A percentile compares a stretch with the other conserved stretches of the same genome.
These are phyloP conservation scores for Machaerirhynchus nigripectus DNA, from an alignment of 2,113 vertebrate species.

Conservation along the genomic window DNA sequence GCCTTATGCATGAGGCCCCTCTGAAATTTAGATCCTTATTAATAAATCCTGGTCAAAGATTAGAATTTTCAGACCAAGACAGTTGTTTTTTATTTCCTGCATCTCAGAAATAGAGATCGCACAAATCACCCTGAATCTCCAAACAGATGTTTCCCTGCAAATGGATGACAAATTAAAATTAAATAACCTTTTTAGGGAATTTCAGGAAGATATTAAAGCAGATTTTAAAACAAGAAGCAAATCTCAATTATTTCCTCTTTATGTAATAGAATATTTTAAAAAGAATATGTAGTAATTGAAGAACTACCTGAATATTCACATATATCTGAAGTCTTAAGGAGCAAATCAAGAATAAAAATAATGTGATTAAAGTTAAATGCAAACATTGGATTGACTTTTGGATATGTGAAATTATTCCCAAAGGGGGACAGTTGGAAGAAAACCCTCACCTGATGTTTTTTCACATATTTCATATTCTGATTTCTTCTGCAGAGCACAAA, in stretches of 20 bases:
- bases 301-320: background rate
- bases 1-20: background rate
- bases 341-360: background rate
- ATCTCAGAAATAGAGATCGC: background rate
- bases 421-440: slow-evolving; percentile 17
- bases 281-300: background rate
- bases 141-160: background rate
- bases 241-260: background rate
- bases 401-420: slow-evolving; percentile 71
- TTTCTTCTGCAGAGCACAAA: slow-evolving; percentile 64
- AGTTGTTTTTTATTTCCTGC: background rate
- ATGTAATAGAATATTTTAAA: accelerated
- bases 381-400: slow-evolving; percentile 68
- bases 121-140: background rate
- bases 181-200: background rate
- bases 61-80: background rate
- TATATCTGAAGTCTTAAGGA: background rate
- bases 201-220: background rate
- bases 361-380: slow-evolving; percentile 44
- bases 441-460: slow-evolving; percentile 79
- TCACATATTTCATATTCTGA: slow-evolving; percentile 76
- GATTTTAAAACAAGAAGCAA: background rate
- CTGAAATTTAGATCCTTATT: background rate
- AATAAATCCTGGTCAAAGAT: background rate
- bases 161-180: background rate